phyloP scores from a whole-genome alignment of 1,140 invertebrate genomes.

The Leptestheria dahalacensis region DNA sequence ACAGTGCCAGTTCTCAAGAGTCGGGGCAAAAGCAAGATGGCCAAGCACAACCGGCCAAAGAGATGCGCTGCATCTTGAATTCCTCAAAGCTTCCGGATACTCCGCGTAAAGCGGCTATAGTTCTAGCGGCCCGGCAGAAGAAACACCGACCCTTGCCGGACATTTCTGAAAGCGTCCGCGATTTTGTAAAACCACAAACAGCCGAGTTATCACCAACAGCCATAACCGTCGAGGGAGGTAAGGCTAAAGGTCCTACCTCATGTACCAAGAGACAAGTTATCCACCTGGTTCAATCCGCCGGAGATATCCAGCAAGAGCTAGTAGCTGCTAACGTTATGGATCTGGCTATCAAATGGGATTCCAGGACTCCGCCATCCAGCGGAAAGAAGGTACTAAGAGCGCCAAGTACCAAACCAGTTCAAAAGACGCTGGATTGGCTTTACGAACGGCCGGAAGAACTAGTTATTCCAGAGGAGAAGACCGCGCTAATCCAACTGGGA shows the following conservation, averaged over 20 bases:
- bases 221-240: conserved; percentile 5
- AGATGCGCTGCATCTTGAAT: neutral
- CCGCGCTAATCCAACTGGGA: conserved; percentile 1
- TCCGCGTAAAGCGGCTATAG: conserved; percentile 13
- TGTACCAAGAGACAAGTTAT: conserved; percentile 13
- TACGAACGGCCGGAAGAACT: conserved; percentile 4
- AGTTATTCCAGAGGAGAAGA: neutral
- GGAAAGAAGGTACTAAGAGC: too few species aligned
- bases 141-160: conserved; percentile 12
- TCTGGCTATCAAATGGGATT: conserved; percentile 14
- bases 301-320: neutral
- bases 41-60: neutral
- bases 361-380: neutral
- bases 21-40: neutral
- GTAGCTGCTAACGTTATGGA: conserved; percentile 7
- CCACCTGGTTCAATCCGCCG: neutral
- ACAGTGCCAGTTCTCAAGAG: neutral
- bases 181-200: neutral
- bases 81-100: conserved; percentile 4
- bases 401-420: conserved; percentile 9
- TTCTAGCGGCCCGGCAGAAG: conserved; percentile 11
- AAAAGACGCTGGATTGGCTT: conserved; percentile 10
- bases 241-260: conserved; percentile 14
- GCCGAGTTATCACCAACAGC: neutral
- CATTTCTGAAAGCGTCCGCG: neutral